Conservation (phyloP, 2,113 vertebrate species). For the Pelecanoides urinatrix region DNA sequence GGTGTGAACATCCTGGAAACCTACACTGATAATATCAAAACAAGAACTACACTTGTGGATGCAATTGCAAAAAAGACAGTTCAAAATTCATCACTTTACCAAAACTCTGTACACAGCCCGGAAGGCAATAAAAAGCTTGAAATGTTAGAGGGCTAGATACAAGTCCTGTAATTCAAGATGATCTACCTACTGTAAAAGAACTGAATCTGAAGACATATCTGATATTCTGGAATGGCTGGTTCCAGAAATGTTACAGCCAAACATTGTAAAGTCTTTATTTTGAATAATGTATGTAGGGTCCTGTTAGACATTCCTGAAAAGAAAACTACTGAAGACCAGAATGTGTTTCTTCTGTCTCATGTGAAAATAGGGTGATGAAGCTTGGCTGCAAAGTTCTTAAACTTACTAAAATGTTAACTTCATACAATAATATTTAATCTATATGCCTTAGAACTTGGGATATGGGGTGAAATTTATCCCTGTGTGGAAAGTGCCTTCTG, state of each 20-base stretch:
- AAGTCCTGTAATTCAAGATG: slow-evolving; percentile 26
- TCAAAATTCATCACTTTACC: not conserved
- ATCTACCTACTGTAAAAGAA: not conserved
- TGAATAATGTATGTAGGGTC: not conserved
- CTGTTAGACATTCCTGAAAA: not conserved
- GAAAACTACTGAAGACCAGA: not conserved
- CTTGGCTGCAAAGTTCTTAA: not conserved
- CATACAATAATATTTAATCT: not conserved
- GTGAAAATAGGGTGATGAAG: not conserved
- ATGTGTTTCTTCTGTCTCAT: not conserved
- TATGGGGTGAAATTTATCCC: not conserved
- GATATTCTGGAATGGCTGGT: not conserved
- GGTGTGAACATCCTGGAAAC: slow-evolving; percentile 31
- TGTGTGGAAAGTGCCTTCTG: not conserved
- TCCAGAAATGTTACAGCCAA: slow-evolving; percentile 14
- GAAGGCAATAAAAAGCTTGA: slow-evolving; percentile 18
- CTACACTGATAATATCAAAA: slow-evolving; percentile 1
- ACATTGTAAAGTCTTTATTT: not conserved
- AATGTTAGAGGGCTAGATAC: not conserved
- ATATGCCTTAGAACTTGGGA: not conserved
- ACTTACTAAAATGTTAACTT: not conserved
- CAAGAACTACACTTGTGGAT: slow-evolving; percentile 31
- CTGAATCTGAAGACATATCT: not conserved
- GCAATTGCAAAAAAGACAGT: slow-evolving; percentile 14
- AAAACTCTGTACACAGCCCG: not conserved